A percentile compares a stretch with the other conserved stretches of the same genome.
These are phyloP conservation scores for Allacma fusca DNA, from an alignment of 2,888 invertebrate genomes.

Conservation along the genomic window DNA sequence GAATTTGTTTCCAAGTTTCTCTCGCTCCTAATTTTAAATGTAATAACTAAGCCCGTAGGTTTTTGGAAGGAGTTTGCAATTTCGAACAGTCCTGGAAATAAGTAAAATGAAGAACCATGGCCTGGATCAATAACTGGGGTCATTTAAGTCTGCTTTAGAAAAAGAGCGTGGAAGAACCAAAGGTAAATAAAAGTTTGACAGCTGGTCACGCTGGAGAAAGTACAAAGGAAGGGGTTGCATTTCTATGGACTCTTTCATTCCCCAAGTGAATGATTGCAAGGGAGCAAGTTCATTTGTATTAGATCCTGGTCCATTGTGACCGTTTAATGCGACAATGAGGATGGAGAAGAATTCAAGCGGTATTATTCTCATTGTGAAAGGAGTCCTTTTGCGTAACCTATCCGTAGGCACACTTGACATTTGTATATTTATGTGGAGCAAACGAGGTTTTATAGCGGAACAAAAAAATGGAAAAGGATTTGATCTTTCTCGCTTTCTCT, in stretches of 20 bases:
- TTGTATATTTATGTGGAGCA: not conserved
- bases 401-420: conserved; percentile 4
- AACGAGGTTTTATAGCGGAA: not conserved
- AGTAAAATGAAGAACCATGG: too few species aligned
- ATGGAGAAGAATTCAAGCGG: conserved; percentile 16
- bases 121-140: too few species aligned
- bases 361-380: not conserved
- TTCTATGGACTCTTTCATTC: conserved; percentile 5
- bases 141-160: too few species aligned
- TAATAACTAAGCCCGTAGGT: too few species aligned
- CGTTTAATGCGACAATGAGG: conserved; percentile 10
- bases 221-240: not conserved
- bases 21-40: too few species aligned
- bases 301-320: not conserved
- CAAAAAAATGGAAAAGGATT: conserved; percentile 20
- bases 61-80: too few species aligned
- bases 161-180: not conserved
- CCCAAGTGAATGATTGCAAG: not conserved
- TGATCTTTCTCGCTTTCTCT: not conserved
- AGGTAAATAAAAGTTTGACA: conserved; percentile 5
- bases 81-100: too few species aligned
- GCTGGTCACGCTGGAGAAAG: not conserved
- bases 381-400: not conserved
- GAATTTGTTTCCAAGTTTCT: too few species aligned
- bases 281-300: conserved; percentile 13